Conservation (phyloP, 2,888 invertebrate species). For the Temnothorax ravouxi region DNA sequence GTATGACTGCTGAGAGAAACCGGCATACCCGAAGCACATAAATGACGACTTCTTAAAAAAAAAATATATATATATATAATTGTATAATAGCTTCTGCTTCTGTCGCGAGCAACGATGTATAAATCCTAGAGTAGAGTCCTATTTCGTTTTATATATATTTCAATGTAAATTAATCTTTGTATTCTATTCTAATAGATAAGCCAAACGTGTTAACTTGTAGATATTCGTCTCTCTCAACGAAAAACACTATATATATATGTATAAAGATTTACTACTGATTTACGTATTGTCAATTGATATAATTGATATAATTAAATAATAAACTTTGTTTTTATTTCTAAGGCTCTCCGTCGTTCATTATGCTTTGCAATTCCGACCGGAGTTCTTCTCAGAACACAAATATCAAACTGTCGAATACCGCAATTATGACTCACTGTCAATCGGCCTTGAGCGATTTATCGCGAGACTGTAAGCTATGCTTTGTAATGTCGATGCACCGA, state of each 20-base stretch:
- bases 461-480: constrained; percentile 1
- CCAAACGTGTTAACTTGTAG: constrained; percentile 65
- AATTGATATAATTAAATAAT: constrained; percentile 65
- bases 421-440: constrained; percentile 31
- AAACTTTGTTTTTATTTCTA: constrained; percentile 69
- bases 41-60: constrained; percentile 51
- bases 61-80: constrained; percentile 25
- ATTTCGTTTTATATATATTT: constrained; percentile 58
- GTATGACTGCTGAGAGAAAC: constrained; percentile 90
- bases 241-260: constrained; percentile 71
- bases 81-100: constrained; percentile 65
- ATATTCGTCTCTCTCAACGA: constrained; percentile 71
- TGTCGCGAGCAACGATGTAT: constrained; percentile 71
- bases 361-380: not conserved
- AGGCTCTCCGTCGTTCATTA: not conserved
- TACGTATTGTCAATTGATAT: constrained; percentile 63
- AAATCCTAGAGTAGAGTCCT: constrained; percentile 70
- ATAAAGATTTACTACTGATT: constrained; percentile 71
- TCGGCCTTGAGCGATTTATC: constrained; percentile 36
- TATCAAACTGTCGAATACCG: constrained; percentile 4
- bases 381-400: not conserved
- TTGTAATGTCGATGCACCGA: not conserved
- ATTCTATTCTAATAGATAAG: constrained; percentile 63
- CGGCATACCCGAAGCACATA: constrained; percentile 7
- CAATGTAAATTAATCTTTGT: constrained; percentile 60